A percentile compares a stretch with the other conserved stretches of the same genome.
These are phyloP conservation scores for Peromyscus californicus DNA, from an alignment of 2,113 vertebrate species.

Conservation along the genomic window DNA sequence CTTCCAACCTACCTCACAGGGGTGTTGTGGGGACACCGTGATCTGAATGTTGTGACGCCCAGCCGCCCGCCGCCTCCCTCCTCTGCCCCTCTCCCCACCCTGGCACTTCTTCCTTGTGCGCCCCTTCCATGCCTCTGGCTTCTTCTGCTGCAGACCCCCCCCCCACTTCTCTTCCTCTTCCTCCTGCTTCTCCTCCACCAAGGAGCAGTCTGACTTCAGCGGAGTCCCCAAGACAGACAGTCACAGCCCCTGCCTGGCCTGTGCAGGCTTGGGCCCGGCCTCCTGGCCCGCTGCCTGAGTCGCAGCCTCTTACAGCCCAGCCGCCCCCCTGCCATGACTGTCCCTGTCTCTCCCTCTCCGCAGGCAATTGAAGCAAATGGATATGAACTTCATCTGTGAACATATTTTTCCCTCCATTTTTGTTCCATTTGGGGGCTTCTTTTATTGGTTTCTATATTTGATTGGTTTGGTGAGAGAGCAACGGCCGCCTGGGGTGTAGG, in stretches of 20 bases:
- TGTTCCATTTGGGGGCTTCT: slow-evolving; percentile 78
- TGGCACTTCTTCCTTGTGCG: background rate
- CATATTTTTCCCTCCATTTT: slow-evolving; percentile 79
- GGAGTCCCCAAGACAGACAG: slow-evolving; percentile 55
- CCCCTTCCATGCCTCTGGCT: background rate
- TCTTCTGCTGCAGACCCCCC: background rate
- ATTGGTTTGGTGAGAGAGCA: slow-evolving; percentile 77
- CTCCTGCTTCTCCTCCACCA: slow-evolving; percentile 25
- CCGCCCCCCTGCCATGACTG: slow-evolving; percentile 72
- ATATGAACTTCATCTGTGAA: slow-evolving; percentile 88
- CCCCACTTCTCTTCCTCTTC: background rate
- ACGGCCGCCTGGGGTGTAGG: slow-evolving; percentile 51
- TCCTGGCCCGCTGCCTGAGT: background rate
- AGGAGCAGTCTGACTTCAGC: slow-evolving; percentile 65
- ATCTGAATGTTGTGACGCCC: slow-evolving; percentile 77
- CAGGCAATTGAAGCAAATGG: slow-evolving; percentile 88
- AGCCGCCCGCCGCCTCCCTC: slow-evolving; percentile 34
- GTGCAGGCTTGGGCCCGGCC: background rate
- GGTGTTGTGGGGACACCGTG: slow-evolving; percentile 85
- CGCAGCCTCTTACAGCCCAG: background rate
- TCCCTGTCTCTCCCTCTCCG: slow-evolving; percentile 84
- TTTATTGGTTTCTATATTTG: background rate
- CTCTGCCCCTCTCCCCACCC: background rate
- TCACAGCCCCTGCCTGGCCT: slow-evolving; percentile 14
- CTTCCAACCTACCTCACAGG: slow-evolving; percentile 86